These are phyloP conservation scores for Mormyrops boulengeri DNA, from an alignment of 2,797 vertebrate genomes.

Conservation along the genomic window DNA sequence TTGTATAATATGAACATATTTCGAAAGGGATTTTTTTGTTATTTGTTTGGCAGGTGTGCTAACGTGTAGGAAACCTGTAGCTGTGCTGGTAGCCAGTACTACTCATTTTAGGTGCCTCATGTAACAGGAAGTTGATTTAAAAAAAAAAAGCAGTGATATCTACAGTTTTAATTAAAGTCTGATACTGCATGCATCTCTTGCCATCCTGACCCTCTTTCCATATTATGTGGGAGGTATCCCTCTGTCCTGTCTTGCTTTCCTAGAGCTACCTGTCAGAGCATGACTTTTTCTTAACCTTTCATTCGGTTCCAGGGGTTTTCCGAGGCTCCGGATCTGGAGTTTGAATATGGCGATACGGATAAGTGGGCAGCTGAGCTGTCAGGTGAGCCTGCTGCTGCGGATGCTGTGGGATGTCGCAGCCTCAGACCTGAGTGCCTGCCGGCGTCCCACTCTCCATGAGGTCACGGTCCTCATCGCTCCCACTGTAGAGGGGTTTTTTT, in stretches of 20 bases:
- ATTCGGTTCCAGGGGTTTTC: conserved; percentile 72
- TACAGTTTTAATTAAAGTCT: not conserved
- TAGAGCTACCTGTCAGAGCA: not conserved
- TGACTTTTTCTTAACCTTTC: not conserved
- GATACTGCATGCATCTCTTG: not conserved
- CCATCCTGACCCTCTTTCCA: not conserved
- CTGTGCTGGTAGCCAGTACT: not conserved
- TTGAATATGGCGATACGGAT: conserved; percentile 90
- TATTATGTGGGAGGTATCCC: not conserved
- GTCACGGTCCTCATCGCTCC: not conserved
- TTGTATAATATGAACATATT: not conserved
- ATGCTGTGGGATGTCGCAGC: too few species aligned
- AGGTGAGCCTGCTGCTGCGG: conserved; percentile 57
- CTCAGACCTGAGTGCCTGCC: not conserved
- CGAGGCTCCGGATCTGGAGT: conserved; percentile 90
- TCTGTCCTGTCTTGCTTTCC: not conserved
- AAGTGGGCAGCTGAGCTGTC: conserved; percentile 90
- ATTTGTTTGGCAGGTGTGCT: not conserved
- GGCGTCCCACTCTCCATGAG: not conserved
- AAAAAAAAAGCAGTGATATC: not conserved
- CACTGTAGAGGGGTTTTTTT: not conserved
- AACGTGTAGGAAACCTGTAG: not conserved
- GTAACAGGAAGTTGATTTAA: not conserved
- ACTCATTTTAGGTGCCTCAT: not conserved
- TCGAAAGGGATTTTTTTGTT: not conserved